Evolutionary conservation across 2,888 invertebrate species (phyloP).

Genomic region (Rhogogaster chlorosoma): DNA sequence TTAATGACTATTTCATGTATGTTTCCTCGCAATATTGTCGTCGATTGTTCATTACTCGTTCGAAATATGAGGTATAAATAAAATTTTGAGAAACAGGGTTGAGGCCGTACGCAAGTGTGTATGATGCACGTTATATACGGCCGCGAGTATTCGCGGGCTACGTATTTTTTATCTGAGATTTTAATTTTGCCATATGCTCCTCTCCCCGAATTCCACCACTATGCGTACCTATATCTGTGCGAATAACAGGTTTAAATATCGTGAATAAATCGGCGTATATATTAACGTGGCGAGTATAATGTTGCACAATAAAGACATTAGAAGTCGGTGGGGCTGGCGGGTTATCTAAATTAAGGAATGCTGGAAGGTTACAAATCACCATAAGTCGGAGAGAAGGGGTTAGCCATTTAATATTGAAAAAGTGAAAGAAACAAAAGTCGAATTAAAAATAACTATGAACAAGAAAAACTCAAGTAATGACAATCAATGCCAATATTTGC

Average conservation of each 20-base stretch:
- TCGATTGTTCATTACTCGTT: no score
- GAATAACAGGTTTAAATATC: slow-evolving; percentile 27
- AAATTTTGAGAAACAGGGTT: no score
- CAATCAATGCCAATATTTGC: neutral
- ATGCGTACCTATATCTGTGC: neutral
- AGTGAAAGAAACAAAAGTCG: neutral
- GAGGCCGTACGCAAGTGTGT: no score
- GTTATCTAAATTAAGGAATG: neutral
- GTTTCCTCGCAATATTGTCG: no score
- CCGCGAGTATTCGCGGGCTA: neutral
- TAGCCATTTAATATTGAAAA: neutral
- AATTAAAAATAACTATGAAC: neutral
- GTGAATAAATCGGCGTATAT: slow-evolving; percentile 15
- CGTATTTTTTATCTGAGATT: neutral
- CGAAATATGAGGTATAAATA: no score
- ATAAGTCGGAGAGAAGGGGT: neutral
- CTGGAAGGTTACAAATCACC: neutral
- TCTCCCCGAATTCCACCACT: neutral
- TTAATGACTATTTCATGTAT: no score
- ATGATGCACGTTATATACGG: neutral
- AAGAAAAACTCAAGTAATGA: neutral
- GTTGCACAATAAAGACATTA: slow-evolving; percentile 18
- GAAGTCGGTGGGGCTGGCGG: neutral
- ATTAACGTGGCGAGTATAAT: slow-evolving; percentile 3
- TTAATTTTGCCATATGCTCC: neutral